phyloP scores from a whole-genome alignment of 2,888 invertebrate genomes.

The Noctua pronuba region DNA sequence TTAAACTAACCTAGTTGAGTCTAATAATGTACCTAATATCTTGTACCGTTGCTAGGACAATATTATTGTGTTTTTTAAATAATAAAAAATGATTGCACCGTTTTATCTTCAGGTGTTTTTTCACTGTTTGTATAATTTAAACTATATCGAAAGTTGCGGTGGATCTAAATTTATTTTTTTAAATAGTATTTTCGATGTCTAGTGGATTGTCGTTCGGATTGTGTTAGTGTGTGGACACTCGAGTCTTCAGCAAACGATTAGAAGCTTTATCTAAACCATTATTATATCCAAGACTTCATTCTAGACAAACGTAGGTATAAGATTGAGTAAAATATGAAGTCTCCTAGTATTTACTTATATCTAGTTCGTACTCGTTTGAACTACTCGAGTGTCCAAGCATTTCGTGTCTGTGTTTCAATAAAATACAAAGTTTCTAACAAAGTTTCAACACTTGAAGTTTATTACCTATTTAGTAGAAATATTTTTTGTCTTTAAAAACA shows the following conservation, averaged over 20 bases:
- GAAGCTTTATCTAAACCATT: constrained; percentile 56
- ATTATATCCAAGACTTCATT: constrained; percentile 59
- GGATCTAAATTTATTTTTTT: constrained; percentile 85
- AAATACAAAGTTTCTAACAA: constrained; percentile 38
- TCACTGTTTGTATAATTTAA: constrained; percentile 73
- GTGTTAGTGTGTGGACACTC: constrained; percentile 58
- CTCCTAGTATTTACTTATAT: constrained; percentile 49
- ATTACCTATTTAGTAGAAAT: constrained; percentile 49
- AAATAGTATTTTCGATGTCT: constrained; percentile 65
- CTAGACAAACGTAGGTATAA: constrained; percentile 60
- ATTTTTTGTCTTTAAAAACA: constrained; percentile 3
- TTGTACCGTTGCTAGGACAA: constrained; percentile 87
- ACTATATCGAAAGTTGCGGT: constrained; percentile 73
- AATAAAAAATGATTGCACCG: constrained; percentile 83
- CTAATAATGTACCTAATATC: constrained; percentile 86
- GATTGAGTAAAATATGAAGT: constrained; percentile 57
- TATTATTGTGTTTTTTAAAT: constrained; percentile 82
- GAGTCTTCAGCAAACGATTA: constrained; percentile 56
- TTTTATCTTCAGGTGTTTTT: constrained; percentile 76
- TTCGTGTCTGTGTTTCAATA: constrained; percentile 50
- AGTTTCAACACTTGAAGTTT: constrained; percentile 20
- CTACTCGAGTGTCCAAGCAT: constrained; percentile 45
- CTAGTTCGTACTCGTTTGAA: constrained; percentile 55
- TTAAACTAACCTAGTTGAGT: constrained; percentile 87
- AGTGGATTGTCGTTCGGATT: constrained; percentile 49